Evolutionary conservation across 1,140 invertebrate genomes (phyloP).

Genomic region (Eriocheir sinensis): DNA sequence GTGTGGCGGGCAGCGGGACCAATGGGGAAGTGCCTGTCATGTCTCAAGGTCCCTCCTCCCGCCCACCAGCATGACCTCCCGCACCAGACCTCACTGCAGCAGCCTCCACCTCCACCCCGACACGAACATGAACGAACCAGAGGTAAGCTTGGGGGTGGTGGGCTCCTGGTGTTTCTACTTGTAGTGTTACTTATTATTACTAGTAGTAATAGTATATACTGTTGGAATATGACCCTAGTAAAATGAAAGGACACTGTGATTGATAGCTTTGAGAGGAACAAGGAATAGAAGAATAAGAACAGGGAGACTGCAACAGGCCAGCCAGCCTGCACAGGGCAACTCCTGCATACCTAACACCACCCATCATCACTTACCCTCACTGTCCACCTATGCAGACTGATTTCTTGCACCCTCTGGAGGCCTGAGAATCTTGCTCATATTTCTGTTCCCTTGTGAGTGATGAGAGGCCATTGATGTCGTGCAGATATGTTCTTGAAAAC

Average conservation of each 20-base stretch:
- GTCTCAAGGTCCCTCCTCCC: slow-evolving; percentile 70
- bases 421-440: background rate
- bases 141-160: slow-evolving; percentile 55
- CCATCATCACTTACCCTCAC: background rate
- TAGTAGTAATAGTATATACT: too few species aligned
- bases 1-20: slow-evolving; percentile 74
- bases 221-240: too few species aligned
- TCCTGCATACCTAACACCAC: background rate
- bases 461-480: too few species aligned
- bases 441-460: background rate
- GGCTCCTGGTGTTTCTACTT: too few species aligned
- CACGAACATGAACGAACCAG: slow-evolving; percentile 60
- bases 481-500: too few species aligned
- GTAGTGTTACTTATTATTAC: too few species aligned
- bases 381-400: background rate
- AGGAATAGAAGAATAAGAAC: too few species aligned
- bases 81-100: slow-evolving; percentile 56
- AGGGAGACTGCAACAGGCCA: too few species aligned
- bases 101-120: slow-evolving; percentile 44
- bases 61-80: slow-evolving; percentile 61
- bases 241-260: too few species aligned
- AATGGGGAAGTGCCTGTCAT: slow-evolving; percentile 75
- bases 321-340: too few species aligned
- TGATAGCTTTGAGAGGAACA: too few species aligned
- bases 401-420: background rate